A percentile compares a stretch with the other conserved stretches of the same genome.
phyloP scores from a whole-genome alignment of 2,888 invertebrate species.

The Anodontia alba region DNA sequence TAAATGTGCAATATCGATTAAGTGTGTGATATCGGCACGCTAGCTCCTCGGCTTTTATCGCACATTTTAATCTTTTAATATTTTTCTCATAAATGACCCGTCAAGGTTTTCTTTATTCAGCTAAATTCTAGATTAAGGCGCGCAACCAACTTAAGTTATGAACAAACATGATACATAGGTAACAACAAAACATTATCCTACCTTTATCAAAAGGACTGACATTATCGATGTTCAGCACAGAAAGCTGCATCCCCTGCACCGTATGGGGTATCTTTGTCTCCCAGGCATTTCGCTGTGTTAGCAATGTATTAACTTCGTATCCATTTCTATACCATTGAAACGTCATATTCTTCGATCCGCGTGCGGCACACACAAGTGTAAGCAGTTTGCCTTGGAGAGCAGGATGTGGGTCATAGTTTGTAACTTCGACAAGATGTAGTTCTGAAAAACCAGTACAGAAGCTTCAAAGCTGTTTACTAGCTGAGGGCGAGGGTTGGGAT shows the following conservation, averaged over 20 bases:
- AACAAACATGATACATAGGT: no score
- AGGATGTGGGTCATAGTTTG: slow-evolving; percentile 65
- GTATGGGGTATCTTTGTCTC: slow-evolving; percentile 69
- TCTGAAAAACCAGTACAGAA: slow-evolving; percentile 57
- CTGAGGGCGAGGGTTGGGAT: no score
- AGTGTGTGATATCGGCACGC: no score
- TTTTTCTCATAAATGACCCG: no score
- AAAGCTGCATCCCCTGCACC: slow-evolving; percentile 69
- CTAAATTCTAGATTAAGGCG: no score
- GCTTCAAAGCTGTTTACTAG: no score
- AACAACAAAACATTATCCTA: no score
- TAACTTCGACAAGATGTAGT: slow-evolving; percentile 64
- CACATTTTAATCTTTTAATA: no score
- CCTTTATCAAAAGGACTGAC: slow-evolving; percentile 77
- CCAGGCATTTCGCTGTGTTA: slow-evolving; percentile 70
- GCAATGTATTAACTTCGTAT: slow-evolving; percentile 57
- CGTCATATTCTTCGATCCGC: slow-evolving; percentile 66
- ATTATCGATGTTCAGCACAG: slow-evolving; percentile 76
- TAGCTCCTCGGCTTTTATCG: no score
- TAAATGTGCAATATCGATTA: no score
- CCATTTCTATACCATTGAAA: slow-evolving; percentile 76
- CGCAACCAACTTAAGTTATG: no score
- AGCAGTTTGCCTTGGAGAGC: slow-evolving; percentile 69
- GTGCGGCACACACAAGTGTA: slow-evolving; percentile 70
- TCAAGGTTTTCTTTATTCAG: no score